phyloP scores from a whole-genome alignment of 2,888 invertebrate genomes.

The Ypsolopha sequella region DNA sequence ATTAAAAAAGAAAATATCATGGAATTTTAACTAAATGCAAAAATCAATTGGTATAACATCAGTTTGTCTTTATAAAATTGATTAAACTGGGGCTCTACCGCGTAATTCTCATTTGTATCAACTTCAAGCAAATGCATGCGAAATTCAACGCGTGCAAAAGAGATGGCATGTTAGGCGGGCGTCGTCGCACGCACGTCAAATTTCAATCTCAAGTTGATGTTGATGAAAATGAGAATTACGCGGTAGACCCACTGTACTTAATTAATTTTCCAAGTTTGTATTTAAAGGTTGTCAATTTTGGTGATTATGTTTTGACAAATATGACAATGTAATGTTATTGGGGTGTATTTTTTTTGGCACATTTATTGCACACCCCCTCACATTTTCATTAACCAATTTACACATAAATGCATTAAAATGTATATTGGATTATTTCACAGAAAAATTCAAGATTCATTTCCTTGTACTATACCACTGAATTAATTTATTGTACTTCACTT shows the following conservation, averaged over 20 bases:
- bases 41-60: not conserved
- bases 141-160: too few relatives aligned
- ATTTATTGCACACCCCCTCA: not conserved
- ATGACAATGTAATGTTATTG: not conserved
- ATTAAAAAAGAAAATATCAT: not conserved
- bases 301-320: not conserved
- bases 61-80: not conserved
- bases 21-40: not conserved
- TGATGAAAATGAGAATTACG: too few relatives aligned
- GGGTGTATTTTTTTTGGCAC: not conserved
- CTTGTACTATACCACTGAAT: constrained; percentile 17
- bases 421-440: too few relatives aligned
- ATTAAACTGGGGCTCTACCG: too few relatives aligned
- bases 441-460: constrained; percentile 20
- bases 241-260: not conserved
- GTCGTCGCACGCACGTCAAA: too few relatives aligned
- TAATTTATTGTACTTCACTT: not conserved
- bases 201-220: too few relatives aligned
- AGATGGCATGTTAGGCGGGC: too few relatives aligned
- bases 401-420: too few relatives aligned
- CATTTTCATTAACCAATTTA: not conserved
- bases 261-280: not conserved
- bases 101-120: too few relatives aligned
- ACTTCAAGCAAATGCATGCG: too few relatives aligned
- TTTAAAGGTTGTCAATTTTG: not conserved